Evolutionary conservation across 1,140 invertebrate genomes (phyloP).

Genomic region (Drosophila biarmipes): DNA sequence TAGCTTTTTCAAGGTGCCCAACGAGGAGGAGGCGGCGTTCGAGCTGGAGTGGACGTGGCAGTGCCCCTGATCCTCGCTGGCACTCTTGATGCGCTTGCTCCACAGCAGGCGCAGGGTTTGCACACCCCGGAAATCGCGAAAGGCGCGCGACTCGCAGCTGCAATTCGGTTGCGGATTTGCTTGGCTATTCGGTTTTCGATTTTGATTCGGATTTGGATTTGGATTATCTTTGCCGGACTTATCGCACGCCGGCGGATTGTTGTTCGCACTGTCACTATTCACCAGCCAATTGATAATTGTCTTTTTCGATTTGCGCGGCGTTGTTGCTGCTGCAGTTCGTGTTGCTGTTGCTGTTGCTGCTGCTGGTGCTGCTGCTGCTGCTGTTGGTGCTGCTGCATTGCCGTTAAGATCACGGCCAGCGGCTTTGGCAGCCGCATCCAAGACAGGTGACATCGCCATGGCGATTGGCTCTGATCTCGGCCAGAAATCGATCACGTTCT

Average conservation of each 20-base stretch:
- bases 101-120: constrained; percentile 75
- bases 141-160: constrained; percentile 59
- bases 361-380: constrained; percentile 8
- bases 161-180: constrained; percentile 39
- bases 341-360: constrained; percentile 1
- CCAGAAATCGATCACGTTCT: constrained; percentile 41
- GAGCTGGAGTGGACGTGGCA: constrained; percentile 8
- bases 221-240: constrained; percentile 21
- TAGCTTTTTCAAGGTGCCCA: constrained; percentile 70
- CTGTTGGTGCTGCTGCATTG: constrained; percentile 24
- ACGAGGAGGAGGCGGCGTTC: constrained; percentile 12
- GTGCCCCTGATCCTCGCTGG: constrained; percentile 55
- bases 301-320: constrained; percentile 69
- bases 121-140: constrained; percentile 81
- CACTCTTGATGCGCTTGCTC: constrained; percentile 80
- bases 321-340: not conserved
- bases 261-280: constrained; percentile 52
- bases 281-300: constrained; percentile 75
- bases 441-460: constrained; percentile 50
- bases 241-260: constrained; percentile 42
- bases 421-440: constrained; percentile 42
- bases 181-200: not conserved
- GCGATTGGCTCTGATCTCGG: constrained; percentile 23
- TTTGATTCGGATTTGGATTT: constrained; percentile 22
- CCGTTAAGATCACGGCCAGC: constrained; percentile 44